phyloP scores from a whole-genome alignment of 2,113 vertebrate species.

The Danionella cerebrum region DNA sequence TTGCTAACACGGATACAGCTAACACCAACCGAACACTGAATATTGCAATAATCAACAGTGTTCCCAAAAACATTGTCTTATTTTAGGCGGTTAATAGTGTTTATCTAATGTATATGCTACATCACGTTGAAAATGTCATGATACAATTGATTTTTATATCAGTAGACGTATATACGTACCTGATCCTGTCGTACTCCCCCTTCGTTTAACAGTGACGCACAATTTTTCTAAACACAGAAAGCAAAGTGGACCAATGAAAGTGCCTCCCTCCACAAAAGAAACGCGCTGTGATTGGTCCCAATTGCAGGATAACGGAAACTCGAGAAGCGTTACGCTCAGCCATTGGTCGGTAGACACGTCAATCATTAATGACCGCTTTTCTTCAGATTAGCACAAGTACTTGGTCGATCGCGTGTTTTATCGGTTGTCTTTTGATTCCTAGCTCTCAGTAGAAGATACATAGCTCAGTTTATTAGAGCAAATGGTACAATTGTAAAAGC shows the following conservation, averaged over 20 bases:
- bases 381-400: not conserved
- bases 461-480: no score
- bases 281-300: conserved; percentile 4
- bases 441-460: no score
- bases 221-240: not conserved
- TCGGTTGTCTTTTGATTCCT: no score
- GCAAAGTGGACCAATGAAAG: conserved; percentile 21
- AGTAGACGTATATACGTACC: conserved; percentile 21
- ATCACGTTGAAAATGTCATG: not conserved
- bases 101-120: not conserved
- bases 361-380: not conserved
- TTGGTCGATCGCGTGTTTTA: not conserved
- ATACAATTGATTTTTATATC: not conserved
- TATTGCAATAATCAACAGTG: not conserved
- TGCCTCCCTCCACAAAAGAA: conserved; percentile 5
- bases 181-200: not conserved
- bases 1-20: not conserved
- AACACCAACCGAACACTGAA: not conserved
- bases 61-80: not conserved
- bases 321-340: not conserved
- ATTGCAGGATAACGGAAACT: not conserved
- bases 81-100: not conserved
- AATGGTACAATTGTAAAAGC: no score
- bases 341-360: conserved; percentile 6
- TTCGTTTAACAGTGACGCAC: conserved; percentile 13